phyloP scores from a whole-genome alignment of 2,888 invertebrate genomes.

The Hetaerina titia region DNA sequence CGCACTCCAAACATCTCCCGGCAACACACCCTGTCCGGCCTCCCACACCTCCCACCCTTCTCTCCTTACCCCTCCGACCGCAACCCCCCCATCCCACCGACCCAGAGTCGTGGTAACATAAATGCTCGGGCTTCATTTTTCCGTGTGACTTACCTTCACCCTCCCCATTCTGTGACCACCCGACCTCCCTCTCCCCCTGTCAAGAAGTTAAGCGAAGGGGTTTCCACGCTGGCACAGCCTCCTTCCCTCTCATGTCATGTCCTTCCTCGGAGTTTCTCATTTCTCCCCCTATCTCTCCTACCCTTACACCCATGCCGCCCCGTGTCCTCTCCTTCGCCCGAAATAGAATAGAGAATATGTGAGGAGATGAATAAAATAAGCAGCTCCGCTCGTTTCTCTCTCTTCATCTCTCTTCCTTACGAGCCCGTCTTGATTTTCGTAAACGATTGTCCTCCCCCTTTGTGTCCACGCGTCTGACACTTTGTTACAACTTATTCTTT shows the following conservation, averaged over 20 bases:
- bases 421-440: background rate
- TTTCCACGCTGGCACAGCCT: background rate
- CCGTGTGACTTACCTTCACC: conserved; percentile 34
- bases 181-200: background rate
- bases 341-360: background rate
- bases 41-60: background rate
- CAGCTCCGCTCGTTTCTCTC: background rate
- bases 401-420: background rate
- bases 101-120: background rate
- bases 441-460: background rate
- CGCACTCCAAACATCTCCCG: conserved; percentile 33
- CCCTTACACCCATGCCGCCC: background rate
- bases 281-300: background rate
- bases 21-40: background rate
- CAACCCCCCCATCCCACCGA: too few species aligned
- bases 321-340: background rate
- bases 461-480: conserved; percentile 18
- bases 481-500: conserved; percentile 26
- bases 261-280: conserved; percentile 25
- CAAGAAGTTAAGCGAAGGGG: background rate
- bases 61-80: background rate
- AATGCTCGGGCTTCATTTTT: background rate
- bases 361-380: background rate
- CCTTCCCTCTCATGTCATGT: background rate
- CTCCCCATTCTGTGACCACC: background rate